These are phyloP conservation scores for Momotus momota DNA, from an alignment of 2,797 vertebrate genomes.

Conservation along the genomic window DNA sequence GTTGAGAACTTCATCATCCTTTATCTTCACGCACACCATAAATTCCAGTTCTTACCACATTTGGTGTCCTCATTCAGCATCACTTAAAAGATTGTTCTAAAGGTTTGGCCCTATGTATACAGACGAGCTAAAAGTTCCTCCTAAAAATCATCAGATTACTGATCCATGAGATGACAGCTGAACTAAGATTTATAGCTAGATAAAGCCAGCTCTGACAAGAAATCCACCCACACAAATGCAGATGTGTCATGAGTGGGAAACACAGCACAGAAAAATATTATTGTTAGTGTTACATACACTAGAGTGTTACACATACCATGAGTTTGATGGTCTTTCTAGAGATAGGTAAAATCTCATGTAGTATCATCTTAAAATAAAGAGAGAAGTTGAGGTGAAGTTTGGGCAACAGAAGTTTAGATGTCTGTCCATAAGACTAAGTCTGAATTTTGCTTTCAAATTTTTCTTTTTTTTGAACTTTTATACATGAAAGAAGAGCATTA, in stretches of 20 bases:
- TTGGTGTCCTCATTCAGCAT: neutral
- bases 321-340: neutral
- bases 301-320: no score
- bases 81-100: conserved; percentile 1
- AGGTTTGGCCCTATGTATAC: conserved; percentile 58
- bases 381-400: neutral
- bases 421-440: neutral
- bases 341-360: neutral
- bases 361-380: neutral
- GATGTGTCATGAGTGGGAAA: conserved; percentile 24
- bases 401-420: neutral
- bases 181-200: conserved; percentile 39
- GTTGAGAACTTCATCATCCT: neutral
- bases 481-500: neutral
- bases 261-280: neutral
- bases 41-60: neutral
- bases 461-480: neutral
- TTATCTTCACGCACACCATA: neutral
- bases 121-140: conserved; percentile 59
- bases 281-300: neutral
- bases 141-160: conserved; percentile 47
- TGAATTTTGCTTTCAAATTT: neutral
- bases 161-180: conserved; percentile 51
- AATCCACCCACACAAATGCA: conserved; percentile 32
- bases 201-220: conserved; percentile 40